Base-by-base conservation (phyloP, 1,140 invertebrate genomes). In the Nebria ingens region DNA sequence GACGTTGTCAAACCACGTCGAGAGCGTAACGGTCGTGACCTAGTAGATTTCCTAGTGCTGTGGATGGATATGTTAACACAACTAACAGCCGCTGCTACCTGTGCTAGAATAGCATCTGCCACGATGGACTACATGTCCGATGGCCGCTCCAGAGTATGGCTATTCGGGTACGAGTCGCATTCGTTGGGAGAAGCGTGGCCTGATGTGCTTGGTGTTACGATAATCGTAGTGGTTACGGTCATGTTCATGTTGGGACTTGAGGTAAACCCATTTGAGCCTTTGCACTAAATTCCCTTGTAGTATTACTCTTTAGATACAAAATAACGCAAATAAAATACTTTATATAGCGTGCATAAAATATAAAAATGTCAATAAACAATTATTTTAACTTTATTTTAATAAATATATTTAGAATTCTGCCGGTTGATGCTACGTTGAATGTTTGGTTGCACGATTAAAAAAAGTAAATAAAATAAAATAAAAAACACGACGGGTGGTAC, bases 221-320 rank as follows among this genome's bases (percentile, higher is more conserved):
- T 84, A 12, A 77, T 83, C 2, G 73, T 81, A 61, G 71, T 84
- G 1, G 77, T 83, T 2, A 82, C 79, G 3, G 76, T 76, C 51
- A 79, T 85, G 73, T 84, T 83, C 61, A 83, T 84, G 79, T 75
- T 83, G 61, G 82, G 82, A 15, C 67, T 85, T 38, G 82, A 84
- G 75, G 82, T 83, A 68, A 65, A 21, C 4, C 49, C 19, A 1
- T 19, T 45, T 49, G 1, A 25, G 50, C 49, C 17, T 56, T 1
- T 23, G 53, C 13, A 29, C 13, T 29, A 29, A 29, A 29, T 29
- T 6, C 13, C 4, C 13, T 29, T 6, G 4, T 29, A 6, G 4
- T 6, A 29, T 29, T 29, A 29, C 4, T 29, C 4, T 29, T 6
- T 29, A 6, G 4, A 29, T 13, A 6, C 13, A 29, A 29, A 29